phyloP scores from a whole-genome alignment of 37 sponge, comb jelly and placozoan species.

The Hexactinellida sp. region DNA sequence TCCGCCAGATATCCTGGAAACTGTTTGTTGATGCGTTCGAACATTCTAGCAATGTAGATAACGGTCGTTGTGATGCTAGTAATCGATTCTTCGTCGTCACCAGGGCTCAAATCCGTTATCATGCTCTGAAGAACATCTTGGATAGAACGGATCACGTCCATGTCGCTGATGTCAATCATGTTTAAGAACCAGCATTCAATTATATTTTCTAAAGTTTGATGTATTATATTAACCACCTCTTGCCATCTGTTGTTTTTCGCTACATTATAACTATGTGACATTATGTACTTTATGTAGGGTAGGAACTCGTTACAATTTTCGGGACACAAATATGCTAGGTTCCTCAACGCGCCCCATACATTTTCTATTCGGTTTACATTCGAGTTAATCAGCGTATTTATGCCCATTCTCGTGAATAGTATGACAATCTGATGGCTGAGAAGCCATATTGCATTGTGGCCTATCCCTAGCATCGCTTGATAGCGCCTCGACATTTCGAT shows the following conservation, averaged over 20 bases:
- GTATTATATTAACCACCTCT: neutral
- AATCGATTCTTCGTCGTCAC: neutral
- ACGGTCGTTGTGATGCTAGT: neutral
- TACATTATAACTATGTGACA: neutral
- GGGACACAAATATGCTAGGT: neutral
- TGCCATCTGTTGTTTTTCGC: neutral
- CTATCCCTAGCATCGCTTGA: neutral
- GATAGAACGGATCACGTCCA: neutral
- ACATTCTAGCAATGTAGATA: neutral
- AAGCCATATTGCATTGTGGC: neutral
- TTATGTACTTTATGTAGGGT: neutral
- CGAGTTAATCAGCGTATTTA: too few species aligned
- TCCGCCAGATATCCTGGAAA: neutral
- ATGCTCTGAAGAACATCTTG: neutral
- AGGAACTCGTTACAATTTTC: neutral
- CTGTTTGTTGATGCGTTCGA: neutral
- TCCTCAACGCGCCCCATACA: neutral
- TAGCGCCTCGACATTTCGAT: neutral
- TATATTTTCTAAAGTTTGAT: neutral
- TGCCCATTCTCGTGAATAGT: too few species aligned
- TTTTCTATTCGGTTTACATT: neutral
- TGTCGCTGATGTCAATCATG: neutral
- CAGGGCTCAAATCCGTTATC: neutral
- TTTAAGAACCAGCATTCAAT: neutral
- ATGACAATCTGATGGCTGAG: neutral